Percentiles rank a stretch among this genome's conserved stretches.
phyloP scores from a whole-genome alignment of 2,797 vertebrate genomes.

The Hapalemur alaotrensis region DNA sequence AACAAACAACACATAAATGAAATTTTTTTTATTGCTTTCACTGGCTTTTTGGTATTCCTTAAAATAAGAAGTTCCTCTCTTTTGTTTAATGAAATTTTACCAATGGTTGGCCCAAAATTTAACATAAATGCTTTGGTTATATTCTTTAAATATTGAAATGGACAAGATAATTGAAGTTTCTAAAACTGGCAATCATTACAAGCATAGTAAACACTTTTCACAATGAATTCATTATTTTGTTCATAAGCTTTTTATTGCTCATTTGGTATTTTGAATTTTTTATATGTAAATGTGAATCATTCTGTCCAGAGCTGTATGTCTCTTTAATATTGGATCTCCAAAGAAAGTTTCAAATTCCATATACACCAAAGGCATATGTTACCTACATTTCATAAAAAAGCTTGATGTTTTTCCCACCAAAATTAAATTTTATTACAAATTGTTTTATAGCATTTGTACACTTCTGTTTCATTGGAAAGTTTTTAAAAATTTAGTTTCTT shows the following conservation, averaged over 20 bases:
- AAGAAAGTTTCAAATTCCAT: background rate
- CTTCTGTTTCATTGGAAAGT: background rate
- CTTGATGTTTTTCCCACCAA: background rate
- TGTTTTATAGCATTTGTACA: background rate
- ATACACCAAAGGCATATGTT: background rate
- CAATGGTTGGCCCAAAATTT: background rate
- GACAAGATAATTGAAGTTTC: conserved; percentile 47
- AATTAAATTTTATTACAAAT: background rate
- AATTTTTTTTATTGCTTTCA: background rate
- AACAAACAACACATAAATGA: background rate
- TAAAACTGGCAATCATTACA: background rate
- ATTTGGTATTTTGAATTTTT: conserved; percentile 14
- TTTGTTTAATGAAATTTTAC: conserved; percentile 46
- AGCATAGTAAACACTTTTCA: background rate
- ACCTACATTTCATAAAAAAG: background rate
- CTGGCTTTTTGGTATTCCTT: background rate
- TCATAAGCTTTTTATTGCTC: background rate
- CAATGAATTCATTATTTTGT: conserved; percentile 40
- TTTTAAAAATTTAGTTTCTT: background rate
- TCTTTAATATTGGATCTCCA: background rate
- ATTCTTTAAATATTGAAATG: conserved; percentile 38
- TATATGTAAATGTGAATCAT: background rate
- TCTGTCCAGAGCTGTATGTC: background rate
- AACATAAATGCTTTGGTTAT: background rate
- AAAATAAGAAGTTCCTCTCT: conserved; percentile 19